Evolutionary conservation across 2,888 invertebrate species (phyloP).

Genomic region (Tethea ocularis): DNA sequence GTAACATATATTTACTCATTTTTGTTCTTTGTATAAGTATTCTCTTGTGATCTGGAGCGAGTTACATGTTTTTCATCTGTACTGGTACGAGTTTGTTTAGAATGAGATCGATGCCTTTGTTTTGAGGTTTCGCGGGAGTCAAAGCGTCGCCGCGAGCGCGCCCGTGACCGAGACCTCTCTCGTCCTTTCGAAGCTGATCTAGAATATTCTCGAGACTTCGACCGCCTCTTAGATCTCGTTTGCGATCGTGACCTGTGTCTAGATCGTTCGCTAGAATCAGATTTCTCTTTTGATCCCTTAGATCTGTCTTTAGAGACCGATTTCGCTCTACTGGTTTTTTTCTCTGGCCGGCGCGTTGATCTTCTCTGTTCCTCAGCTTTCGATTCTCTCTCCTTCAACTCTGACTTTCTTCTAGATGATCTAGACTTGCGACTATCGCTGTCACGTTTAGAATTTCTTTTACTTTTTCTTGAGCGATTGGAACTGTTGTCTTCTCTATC

Average conservation of each 20-base stretch:
- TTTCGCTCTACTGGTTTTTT: constrained; percentile 47
- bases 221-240: constrained; percentile 50
- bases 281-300: constrained; percentile 61
- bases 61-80: constrained; percentile 58
- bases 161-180: constrained; percentile 45
- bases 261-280: constrained; percentile 53
- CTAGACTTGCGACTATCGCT: constrained; percentile 61
- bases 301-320: constrained; percentile 57
- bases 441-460: constrained; percentile 62
- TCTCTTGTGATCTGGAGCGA: constrained; percentile 73
- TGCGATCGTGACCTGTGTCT: constrained; percentile 60
- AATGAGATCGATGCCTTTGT: constrained; percentile 38
- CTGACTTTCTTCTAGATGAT: constrained; percentile 61
- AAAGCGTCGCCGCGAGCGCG: constrained; percentile 45
- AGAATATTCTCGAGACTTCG: constrained; percentile 53
- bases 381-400: constrained; percentile 53
- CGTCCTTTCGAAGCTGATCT: constrained; percentile 55
- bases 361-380: constrained; percentile 43
- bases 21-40: constrained; percentile 59
- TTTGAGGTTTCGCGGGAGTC: constrained; percentile 39
- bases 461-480: constrained; percentile 55
- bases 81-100: constrained; percentile 45
- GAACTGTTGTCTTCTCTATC: constrained; percentile 47
- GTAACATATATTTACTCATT: constrained; percentile 62
- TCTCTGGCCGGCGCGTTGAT: constrained; percentile 58